A percentile compares a stretch with the other conserved stretches of the same genome.
These are phyloP conservation scores for Beaufortia kweichowensis DNA, from an alignment of 2,113 vertebrate genomes.

Conservation along the genomic window DNA sequence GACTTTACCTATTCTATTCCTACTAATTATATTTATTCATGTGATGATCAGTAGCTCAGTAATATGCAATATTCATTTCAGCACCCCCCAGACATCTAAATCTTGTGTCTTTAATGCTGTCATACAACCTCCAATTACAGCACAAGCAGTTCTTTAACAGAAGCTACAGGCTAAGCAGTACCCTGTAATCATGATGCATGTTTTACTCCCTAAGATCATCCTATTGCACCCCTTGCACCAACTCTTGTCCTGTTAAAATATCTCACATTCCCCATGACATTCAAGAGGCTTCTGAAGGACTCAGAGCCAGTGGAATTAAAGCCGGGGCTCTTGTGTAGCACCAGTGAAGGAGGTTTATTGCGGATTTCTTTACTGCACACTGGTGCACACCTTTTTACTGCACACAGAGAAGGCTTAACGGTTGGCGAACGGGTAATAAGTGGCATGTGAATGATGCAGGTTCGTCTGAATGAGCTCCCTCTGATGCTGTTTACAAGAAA, in stretches of 20 bases:
- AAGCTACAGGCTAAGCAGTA: not conserved
- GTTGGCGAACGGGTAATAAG: slow-evolving; percentile 57
- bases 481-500: slow-evolving; percentile 67
- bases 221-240: slow-evolving; percentile 28
- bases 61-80: not conserved
- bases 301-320: slow-evolving; percentile 47
- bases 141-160: slow-evolving; percentile 5
- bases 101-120: not conserved
- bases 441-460: slow-evolving; percentile 63
- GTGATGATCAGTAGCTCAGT: not conserved
- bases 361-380: slow-evolving; percentile 68
- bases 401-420: slow-evolving; percentile 48
- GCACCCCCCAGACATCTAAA: not conserved
- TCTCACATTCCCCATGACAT: slow-evolving; percentile 55
- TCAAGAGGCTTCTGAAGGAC: slow-evolving; percentile 50
- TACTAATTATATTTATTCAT: not conserved
- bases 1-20: not conserved
- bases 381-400: slow-evolving; percentile 67
- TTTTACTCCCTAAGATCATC: slow-evolving; percentile 25
- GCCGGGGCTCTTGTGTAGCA: slow-evolving; percentile 49
- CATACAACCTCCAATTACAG: not conserved
- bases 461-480: slow-evolving; percentile 65
- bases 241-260: slow-evolving; percentile 47
- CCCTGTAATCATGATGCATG: slow-evolving; percentile 17
- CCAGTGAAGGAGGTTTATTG: slow-evolving; percentile 64